Evolutionary conservation across 92 coral and sea anemone species (phyloP).

Genomic region (Porites divaricata): DNA sequence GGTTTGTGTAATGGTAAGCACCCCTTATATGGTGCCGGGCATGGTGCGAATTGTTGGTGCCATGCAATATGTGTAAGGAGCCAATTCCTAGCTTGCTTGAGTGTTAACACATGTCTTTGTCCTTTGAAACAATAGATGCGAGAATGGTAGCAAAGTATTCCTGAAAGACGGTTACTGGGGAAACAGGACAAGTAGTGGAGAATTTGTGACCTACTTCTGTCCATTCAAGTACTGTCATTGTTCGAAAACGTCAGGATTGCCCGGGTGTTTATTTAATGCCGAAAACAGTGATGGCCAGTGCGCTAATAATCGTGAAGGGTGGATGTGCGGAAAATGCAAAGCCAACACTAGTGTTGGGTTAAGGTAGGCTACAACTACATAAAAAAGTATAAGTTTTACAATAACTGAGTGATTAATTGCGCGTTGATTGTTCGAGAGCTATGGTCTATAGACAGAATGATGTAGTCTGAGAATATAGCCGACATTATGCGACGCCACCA

Average conservation of each 20-base stretch:
- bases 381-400: too few species aligned
- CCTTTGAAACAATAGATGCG: slow-evolving; percentile 53
- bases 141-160: slow-evolving; percentile 63
- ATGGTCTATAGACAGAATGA: too few species aligned
- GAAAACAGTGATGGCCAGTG: slow-evolving; percentile 65
- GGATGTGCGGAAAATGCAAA: slow-evolving; percentile 85
- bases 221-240: slow-evolving; percentile 84
- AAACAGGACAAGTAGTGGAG: slow-evolving; percentile 27
- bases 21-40: too few species aligned
- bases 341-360: slow-evolving; percentile 76
- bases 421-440: too few species aligned
- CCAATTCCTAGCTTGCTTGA: too few species aligned
- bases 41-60: too few species aligned
- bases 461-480: too few species aligned
- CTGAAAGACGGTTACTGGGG: slow-evolving; percentile 89
- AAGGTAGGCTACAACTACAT: slow-evolving; percentile 12
- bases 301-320: slow-evolving; percentile 72
- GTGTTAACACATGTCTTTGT: too few species aligned
- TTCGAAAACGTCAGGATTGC: background rate
- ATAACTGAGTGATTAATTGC: too few species aligned
- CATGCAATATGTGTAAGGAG: too few species aligned
- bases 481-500: too few species aligned
- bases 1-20: too few species aligned
- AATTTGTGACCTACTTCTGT: slow-evolving; percentile 78
- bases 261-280: slow-evolving; percentile 74